These are phyloP conservation scores for Batillaria attramentaria DNA, from an alignment of 1,140 invertebrate genomes.

Conservation along the genomic window DNA sequence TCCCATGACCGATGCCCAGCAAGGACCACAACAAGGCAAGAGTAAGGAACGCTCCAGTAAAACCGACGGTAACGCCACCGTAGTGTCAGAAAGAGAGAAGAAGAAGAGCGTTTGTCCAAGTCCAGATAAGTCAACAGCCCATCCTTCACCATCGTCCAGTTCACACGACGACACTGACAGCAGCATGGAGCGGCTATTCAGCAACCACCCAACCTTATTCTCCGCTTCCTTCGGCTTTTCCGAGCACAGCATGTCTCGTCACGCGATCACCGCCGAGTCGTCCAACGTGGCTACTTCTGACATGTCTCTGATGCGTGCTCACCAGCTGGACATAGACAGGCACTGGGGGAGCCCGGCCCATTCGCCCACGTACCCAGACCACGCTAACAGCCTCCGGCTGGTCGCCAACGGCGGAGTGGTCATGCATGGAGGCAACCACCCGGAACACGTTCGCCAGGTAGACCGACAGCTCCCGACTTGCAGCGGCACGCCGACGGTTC, in stretches of 20 bases:
- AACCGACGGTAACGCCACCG: not conserved
- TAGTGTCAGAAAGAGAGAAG: too few species aligned
- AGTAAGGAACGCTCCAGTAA: not conserved
- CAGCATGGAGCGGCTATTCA: conserved; percentile 17
- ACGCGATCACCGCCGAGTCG: too few species aligned
- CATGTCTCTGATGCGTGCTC: not conserved
- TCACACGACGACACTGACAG: not conserved
- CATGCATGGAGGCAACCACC: conserved; percentile 21
- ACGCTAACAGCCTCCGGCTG: not conserved
- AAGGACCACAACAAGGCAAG: not conserved
- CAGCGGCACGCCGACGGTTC: not conserved
- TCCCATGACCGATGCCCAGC: not conserved
- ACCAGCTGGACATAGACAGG: not conserved
- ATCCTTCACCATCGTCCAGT: not conserved
- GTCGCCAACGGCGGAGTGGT: not conserved
- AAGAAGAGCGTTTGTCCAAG: too few species aligned
- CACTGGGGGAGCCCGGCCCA: not conserved
- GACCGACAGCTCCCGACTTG: conserved; percentile 8
- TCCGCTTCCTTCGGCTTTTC: too few species aligned
- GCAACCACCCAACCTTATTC: too few species aligned
- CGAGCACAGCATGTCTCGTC: not conserved
- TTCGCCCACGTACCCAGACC: not conserved
- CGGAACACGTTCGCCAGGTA: conserved; percentile 15
- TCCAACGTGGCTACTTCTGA: not conserved
- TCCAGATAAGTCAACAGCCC: not conserved